These are phyloP conservation scores for Turritopsis dohrnii DNA, from an alignment of 30 jellyfish, hydroid and myxozoan genomes.

Conservation along the genomic window DNA sequence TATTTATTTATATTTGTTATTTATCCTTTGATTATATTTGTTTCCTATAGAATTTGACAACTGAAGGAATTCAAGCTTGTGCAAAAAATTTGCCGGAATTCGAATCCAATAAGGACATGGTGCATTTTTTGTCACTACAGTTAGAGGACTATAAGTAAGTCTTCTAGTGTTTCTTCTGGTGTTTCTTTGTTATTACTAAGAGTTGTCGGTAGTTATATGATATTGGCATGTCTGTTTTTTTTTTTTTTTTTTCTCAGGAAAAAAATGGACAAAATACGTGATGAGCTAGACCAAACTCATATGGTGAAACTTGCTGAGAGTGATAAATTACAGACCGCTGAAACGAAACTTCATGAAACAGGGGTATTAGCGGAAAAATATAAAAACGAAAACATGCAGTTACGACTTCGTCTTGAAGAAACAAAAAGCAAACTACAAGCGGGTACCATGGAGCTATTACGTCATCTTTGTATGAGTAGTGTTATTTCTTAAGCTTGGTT, in stretches of 20 bases:
- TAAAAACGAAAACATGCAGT: constrained; percentile 33
- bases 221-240: no score
- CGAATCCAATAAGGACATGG: constrained; percentile 8
- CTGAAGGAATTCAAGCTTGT: constrained; percentile 13
- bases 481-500: no score
- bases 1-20: background rate
- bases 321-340: constrained; percentile 37
- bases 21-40: background rate
- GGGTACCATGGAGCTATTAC: constrained; percentile 2
- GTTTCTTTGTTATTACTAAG: no score
- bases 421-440: constrained; percentile 37
- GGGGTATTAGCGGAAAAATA: constrained; percentile 16
- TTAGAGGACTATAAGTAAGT: constrained; percentile 26
- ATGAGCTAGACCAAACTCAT: constrained; percentile 28
- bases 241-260: constrained; percentile 12
- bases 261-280: constrained; percentile 15
- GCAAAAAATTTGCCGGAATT: constrained; percentile 32
- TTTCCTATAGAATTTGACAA: constrained; percentile 9
- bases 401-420: constrained; percentile 29
- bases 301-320: constrained; percentile 42
- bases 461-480: no score
- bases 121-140: constrained; percentile 18
- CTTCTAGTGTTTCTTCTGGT: background rate
- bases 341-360: constrained; percentile 33
- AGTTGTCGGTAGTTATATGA: no score